phyloP scores from a whole-genome alignment of 2,888 invertebrate species.

The Cerastis leucographa region DNA sequence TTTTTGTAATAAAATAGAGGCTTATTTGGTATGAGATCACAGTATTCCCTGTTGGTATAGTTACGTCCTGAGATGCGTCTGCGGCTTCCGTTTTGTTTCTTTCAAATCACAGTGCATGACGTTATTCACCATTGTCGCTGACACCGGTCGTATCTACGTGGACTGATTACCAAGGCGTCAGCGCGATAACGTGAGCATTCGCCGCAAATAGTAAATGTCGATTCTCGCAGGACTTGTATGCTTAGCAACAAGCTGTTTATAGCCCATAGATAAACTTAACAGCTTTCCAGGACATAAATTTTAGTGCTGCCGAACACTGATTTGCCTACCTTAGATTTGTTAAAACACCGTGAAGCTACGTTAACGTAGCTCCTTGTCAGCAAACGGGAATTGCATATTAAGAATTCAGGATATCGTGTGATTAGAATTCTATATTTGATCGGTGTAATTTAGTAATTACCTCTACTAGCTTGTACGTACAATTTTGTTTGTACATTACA shows the following conservation, averaged over 20 bases:
- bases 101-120: conserved; percentile 81
- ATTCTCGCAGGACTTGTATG: conserved; percentile 47
- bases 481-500: conserved; percentile 33
- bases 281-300: conserved; percentile 42
- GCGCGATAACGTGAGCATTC: conserved; percentile 41
- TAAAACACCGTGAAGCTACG: neutral
- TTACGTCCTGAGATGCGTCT: conserved; percentile 73
- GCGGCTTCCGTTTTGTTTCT: conserved; percentile 84
- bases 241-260: conserved; percentile 57
- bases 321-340: conserved; percentile 7
- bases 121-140: conserved; percentile 82
- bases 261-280: conserved; percentile 37
- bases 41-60: conserved; percentile 70
- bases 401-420: conserved; percentile 53
- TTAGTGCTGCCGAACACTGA: conserved; percentile 15
- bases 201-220: conserved; percentile 56
- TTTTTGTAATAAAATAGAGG: conserved; percentile 29
- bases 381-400: conserved; percentile 28
- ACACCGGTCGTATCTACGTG: conserved; percentile 79
- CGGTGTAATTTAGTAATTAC: conserved; percentile 53
- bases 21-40: conserved; percentile 71
- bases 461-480: conserved; percentile 15
- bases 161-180: conserved; percentile 75
- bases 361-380: conserved; percentile 3
- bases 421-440: conserved; percentile 18